Evolutionary conservation across 1,140 invertebrate species (phyloP).

Genomic region (Drosophila lacertosa): DNA sequence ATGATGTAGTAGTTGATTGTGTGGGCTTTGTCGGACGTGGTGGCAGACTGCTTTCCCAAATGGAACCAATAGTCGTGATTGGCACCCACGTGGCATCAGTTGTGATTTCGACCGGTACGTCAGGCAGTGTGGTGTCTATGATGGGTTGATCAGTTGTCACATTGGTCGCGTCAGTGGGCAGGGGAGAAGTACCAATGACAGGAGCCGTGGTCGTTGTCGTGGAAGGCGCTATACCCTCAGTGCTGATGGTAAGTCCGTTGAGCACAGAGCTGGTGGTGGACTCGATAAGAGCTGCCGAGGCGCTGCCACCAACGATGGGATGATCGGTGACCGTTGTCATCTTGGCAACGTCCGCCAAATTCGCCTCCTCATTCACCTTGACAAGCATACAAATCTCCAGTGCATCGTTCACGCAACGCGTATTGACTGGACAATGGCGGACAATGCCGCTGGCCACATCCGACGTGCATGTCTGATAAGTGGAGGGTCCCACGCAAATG

Average conservation of each 20-base stretch:
- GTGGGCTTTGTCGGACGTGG: neutral
- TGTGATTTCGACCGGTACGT: slow-evolving; percentile 10
- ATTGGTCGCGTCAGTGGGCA: slow-evolving; percentile 20
- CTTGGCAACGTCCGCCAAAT: slow-evolving; percentile 53
- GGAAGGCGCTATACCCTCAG: slow-evolving; percentile 8
- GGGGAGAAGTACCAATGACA: slow-evolving; percentile 3
- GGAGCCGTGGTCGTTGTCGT: slow-evolving; percentile 17
- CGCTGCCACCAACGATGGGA: slow-evolving; percentile 30
- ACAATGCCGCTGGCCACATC: slow-evolving; percentile 49
- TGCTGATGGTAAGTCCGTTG: slow-evolving; percentile 13
- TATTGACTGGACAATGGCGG: slow-evolving; percentile 46
- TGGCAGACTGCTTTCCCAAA: neutral
- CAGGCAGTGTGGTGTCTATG: slow-evolving; percentile 3
- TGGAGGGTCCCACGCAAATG: slow-evolving; percentile 66
- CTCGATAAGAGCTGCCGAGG: slow-evolving; percentile 51
- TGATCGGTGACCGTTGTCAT: slow-evolving; percentile 61
- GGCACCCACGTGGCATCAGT: slow-evolving; percentile 1
- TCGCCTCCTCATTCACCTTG: slow-evolving; percentile 44
- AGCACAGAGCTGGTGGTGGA: slow-evolving; percentile 31
- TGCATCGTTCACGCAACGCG: slow-evolving; percentile 73
- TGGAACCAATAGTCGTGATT: slow-evolving; percentile 6
- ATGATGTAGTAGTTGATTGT: neutral
- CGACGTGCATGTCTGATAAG: slow-evolving; percentile 56
- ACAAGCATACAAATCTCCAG: slow-evolving; percentile 70
- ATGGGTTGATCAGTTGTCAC: slow-evolving; percentile 24